Conservation (phyloP, 1,140 invertebrate species). For the Oreohelix idahoensis region DNA sequence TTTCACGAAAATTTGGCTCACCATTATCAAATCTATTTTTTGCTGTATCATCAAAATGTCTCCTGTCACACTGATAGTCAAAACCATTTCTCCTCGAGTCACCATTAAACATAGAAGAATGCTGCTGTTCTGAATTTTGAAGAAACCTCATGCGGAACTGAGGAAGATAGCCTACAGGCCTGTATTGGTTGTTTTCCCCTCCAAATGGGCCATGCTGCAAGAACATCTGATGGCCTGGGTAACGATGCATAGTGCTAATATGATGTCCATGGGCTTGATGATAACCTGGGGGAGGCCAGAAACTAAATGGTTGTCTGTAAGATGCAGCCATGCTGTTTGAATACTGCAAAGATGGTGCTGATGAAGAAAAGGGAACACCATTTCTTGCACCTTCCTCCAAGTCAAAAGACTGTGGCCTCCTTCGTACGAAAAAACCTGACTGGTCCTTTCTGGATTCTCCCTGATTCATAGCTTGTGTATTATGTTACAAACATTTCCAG, state of each 20-base stretch:
- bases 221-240: constrained; percentile 21
- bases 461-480: constrained; percentile 2
- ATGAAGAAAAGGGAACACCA: background rate
- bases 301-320: background rate
- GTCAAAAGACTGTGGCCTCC: background rate
- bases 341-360: background rate
- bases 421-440: background rate
- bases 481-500: background rate
- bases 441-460: background rate
- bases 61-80: constrained; percentile 5
- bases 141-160: background rate
- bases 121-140: background rate
- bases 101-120: background rate
- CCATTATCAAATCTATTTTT: background rate
- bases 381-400: background rate
- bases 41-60: constrained; percentile 4
- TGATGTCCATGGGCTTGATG: background rate
- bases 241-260: background rate
- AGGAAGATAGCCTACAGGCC: constrained; percentile 30
- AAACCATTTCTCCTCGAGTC: background rate
- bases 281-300: background rate
- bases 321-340: background rate
- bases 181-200: constrained; percentile 43
- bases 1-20: background rate
- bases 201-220: constrained; percentile 39